A percentile compares a stretch with the other conserved stretches of the same genome.
Evolutionary conservation across 2,888 invertebrate genomes (phyloP).

Genomic region (Phytoseiulus persimilis): DNA sequence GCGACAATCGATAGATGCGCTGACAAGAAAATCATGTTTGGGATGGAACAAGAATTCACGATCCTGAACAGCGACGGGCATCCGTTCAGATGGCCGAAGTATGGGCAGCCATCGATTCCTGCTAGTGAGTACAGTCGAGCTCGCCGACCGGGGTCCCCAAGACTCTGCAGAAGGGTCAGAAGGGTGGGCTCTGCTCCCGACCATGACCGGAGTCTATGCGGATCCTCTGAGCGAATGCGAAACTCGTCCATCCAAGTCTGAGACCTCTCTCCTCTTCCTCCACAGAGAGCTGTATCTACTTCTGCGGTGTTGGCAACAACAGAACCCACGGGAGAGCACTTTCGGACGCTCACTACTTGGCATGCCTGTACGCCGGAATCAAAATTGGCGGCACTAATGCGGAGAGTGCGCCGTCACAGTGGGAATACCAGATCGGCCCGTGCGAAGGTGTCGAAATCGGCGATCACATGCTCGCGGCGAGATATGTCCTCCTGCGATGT

Average conservation of each 20-base stretch:
- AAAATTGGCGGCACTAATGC: slow-evolving; percentile 87
- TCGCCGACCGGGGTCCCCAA: no score
- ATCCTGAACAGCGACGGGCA: slow-evolving; percentile 73
- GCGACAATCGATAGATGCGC: slow-evolving; percentile 66
- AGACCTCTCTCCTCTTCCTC: not conserved
- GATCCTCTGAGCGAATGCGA: no score
- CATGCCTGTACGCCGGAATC: slow-evolving; percentile 85
- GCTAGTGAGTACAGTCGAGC: slow-evolving; percentile 55
- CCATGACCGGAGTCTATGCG: no score
- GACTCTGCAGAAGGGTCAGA: no score
- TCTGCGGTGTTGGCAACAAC: slow-evolving; percentile 91
- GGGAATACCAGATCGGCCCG: slow-evolving; percentile 15
- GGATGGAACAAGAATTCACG: slow-evolving; percentile 86
- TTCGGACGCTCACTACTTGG: slow-evolving; percentile 87
- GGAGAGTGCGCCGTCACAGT: slow-evolving; percentile 90
- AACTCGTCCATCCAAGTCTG: no score
- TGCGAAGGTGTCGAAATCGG: slow-evolving; percentile 46
- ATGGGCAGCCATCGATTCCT: slow-evolving; percentile 75
- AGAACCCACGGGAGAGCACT: slow-evolving; percentile 92
- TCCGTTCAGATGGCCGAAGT: slow-evolving; percentile 84
- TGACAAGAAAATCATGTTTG: slow-evolving; percentile 75
- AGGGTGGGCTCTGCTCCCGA: no score
- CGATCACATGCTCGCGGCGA: slow-evolving; percentile 48
- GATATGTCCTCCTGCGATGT: slow-evolving; percentile 53
- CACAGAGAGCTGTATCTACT: slow-evolving; percentile 61